Conservation (phyloP, 2,888 invertebrate genomes). For the Lobophora halterata region DNA sequence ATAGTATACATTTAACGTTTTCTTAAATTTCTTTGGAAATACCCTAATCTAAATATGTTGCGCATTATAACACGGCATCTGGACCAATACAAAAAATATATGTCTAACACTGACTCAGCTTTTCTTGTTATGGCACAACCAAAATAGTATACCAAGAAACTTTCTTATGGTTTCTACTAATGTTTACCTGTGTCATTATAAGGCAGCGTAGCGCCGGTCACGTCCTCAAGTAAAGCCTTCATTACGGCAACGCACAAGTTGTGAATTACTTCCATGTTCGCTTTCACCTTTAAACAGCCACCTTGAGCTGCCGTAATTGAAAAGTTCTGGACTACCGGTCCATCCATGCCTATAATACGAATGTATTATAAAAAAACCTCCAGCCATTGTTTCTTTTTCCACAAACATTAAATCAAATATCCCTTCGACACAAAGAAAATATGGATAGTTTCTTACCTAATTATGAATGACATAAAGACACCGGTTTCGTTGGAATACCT, state of each 20-base stretch:
- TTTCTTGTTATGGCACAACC: slow-evolving; percentile 6
- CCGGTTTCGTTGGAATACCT: slow-evolving; percentile 40
- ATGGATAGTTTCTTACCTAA: slow-evolving; percentile 21
- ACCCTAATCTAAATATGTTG: slow-evolving; percentile 42
- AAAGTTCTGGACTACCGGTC: slow-evolving; percentile 38
- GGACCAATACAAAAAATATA: too few species aligned
- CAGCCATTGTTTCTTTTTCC: too few species aligned
- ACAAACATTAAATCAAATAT: too few species aligned
- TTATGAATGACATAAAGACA: slow-evolving; percentile 31
- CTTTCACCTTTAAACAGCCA: slow-evolving; percentile 57
- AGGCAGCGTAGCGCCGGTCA: slow-evolving; percentile 23
- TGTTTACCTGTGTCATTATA: slow-evolving; percentile 54
- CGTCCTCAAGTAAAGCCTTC: slow-evolving; percentile 44
- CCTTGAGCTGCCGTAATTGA: slow-evolving; percentile 43
- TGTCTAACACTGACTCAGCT: too few species aligned
- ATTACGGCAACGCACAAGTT: slow-evolving; percentile 41
- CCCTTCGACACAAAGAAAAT: too few species aligned
- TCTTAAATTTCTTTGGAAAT: slow-evolving; percentile 45
- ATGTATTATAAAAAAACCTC: too few species aligned
- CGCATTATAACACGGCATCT: slow-evolving; percentile 32
- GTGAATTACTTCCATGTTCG: slow-evolving; percentile 46
- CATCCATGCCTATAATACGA: too few species aligned
- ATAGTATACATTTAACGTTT: slow-evolving; percentile 61
- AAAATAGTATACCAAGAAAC: slow-evolving; percentile 28
- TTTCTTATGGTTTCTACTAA: slow-evolving; percentile 54